Evolutionary conservation across 2,113 vertebrate genomes (phyloP).

Genomic region (Progne subis): DNA sequence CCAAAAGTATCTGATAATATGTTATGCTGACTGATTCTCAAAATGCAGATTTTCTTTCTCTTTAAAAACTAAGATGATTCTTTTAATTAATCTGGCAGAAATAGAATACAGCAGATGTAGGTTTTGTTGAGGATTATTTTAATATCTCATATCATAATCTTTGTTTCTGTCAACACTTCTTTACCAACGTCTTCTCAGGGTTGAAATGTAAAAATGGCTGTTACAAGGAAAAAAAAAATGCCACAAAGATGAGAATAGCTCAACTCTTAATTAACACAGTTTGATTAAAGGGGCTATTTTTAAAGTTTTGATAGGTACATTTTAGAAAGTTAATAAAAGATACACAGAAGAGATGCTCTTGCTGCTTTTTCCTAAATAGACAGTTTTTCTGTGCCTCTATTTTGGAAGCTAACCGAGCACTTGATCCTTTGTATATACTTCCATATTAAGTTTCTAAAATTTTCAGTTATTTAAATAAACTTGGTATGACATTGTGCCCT

Average conservation of each 20-base stretch:
- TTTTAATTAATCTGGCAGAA: constrained; percentile 53
- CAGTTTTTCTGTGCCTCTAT: neutral
- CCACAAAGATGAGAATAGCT: neutral
- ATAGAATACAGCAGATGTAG: constrained; percentile 32
- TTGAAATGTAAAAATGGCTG: neutral
- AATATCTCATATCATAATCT: constrained; percentile 10
- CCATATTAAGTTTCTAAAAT: neutral
- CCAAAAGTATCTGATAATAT: neutral
- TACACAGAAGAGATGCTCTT: neutral
- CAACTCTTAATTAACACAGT: neutral
- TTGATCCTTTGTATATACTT: neutral
- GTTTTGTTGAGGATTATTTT: constrained; percentile 21
- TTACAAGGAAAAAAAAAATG: neutral
- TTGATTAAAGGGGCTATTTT: neutral
- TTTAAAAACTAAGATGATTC: constrained; percentile 11
- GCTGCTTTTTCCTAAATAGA: neutral
- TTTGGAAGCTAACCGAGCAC: neutral
- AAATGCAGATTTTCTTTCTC: constrained; percentile 24
- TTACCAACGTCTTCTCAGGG: neutral
- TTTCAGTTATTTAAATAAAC: neutral
- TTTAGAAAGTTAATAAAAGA: neutral
- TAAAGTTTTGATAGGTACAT: neutral
- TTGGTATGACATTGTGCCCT: neutral
- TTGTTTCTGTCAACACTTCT: constrained; percentile 30
- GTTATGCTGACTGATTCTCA: constrained; percentile 9